phyloP scores from a whole-genome alignment of 2,888 invertebrate species.

The Acanthoscelides obtectus region DNA sequence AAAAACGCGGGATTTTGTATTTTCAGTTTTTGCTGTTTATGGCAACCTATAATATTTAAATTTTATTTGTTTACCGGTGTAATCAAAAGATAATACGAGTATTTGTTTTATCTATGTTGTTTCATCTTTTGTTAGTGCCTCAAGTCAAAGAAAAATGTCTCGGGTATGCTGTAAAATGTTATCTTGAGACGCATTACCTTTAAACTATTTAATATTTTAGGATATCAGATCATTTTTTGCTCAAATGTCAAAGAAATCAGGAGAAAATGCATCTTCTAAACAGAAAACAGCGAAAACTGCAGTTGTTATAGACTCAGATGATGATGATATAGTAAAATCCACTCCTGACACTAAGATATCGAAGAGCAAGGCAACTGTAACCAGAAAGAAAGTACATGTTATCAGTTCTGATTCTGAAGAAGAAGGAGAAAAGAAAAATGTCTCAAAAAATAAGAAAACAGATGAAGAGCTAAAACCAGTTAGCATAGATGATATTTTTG shows the following conservation, averaged over 20 bases:
- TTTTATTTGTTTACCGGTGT: no score
- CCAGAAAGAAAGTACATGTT: slow-evolving; percentile 26
- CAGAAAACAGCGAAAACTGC: slow-evolving; percentile 33
- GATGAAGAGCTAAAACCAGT: slow-evolving; percentile 44
- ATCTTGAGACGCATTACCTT: neutral
- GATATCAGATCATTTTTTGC: slow-evolving; percentile 62
- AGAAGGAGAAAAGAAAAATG: slow-evolving; percentile 24
- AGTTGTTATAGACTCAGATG: slow-evolving; percentile 47
- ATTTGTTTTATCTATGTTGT: no score
- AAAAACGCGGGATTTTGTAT: no score
- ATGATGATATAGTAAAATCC: slow-evolving; percentile 56
- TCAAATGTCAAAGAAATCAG: slow-evolving; percentile 36
- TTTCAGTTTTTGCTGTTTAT: no score
- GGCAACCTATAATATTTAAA: no score
- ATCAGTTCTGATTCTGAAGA: slow-evolving; percentile 33
- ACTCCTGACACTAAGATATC: slow-evolving; percentile 46
- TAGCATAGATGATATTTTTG: slow-evolving; percentile 56
- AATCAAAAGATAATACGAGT: no score
- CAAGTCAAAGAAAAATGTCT: slow-evolving; percentile 14
- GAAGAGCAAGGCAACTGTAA: slow-evolving; percentile 11
- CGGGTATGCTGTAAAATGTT: slow-evolving; percentile 6
- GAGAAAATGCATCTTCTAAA: slow-evolving; percentile 20
- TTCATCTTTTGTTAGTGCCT: no score
- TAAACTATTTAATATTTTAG: slow-evolving; percentile 41
- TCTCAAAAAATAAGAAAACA: slow-evolving; percentile 39